Evolutionary conservation across 2,888 invertebrate genomes (phyloP).

Genomic region (Odiellus spinosus): DNA sequence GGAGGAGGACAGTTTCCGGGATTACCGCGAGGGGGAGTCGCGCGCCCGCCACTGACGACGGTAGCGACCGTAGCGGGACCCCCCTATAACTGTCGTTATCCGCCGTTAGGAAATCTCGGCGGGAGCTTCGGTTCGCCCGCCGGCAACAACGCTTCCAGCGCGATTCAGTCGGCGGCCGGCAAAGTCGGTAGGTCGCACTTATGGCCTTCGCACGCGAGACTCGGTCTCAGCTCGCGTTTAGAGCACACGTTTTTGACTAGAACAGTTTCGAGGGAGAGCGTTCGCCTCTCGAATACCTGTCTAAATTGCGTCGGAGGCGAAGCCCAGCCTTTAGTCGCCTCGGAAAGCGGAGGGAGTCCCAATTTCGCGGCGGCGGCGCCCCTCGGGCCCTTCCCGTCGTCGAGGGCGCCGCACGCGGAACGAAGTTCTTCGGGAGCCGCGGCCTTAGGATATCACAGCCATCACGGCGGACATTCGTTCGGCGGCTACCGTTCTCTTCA

Average conservation of each 20-base stretch:
- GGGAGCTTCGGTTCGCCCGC: constrained; percentile 1
- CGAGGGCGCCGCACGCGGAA: too few species aligned
- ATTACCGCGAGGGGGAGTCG: neutral
- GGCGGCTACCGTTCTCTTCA: constrained; percentile 39
- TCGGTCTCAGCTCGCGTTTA: constrained; percentile 25
- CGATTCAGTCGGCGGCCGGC: constrained; percentile 7
- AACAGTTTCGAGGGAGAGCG: constrained; percentile 66
- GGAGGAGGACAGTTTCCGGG: constrained; percentile 8
- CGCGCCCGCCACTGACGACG: neutral
- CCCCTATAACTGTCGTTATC: neutral
- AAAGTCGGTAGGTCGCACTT: constrained; percentile 43
- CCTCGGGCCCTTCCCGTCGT: neutral
- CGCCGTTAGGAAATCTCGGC: too few species aligned
- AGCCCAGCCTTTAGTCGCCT: constrained; percentile 9
- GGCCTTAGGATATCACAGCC: too few species aligned
- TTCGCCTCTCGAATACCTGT: constrained; percentile 32
- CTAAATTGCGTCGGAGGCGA: constrained; percentile 1
- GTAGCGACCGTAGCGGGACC: constrained; percentile 1
- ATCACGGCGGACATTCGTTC: too few species aligned
- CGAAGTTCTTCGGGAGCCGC: constrained; percentile 44
- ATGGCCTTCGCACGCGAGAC: constrained; percentile 42
- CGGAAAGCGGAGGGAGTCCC: neutral
- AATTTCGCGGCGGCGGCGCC: neutral
- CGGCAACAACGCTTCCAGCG: constrained; percentile 7
- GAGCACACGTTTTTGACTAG: constrained; percentile 42